Base-by-base conservation (phyloP, 92 coral and sea anemone genomes). In the Scolanthus callimorphus region DNA sequence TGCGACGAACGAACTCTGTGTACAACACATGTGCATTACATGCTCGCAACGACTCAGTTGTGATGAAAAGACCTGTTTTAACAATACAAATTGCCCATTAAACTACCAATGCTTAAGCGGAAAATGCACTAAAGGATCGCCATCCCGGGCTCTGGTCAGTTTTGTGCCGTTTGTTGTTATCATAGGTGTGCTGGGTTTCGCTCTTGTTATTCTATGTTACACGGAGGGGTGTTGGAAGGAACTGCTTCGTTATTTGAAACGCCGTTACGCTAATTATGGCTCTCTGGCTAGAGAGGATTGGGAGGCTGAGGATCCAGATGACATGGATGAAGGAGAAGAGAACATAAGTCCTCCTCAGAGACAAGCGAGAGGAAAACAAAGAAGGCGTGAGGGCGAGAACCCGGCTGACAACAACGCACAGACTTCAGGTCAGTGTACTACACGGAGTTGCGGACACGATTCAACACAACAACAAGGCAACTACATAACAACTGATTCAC, bases 191-290 rank as follows among this genome's bases (percentile, higher is more conserved):
- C 31, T 68, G 4, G 75, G 75, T 10, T 68, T 68, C 30, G 75
- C 75, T 27, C 34, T 68, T 6, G 9, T 68, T 3, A 49, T 68
- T 2, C 75, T 68, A 23, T 68, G 75, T 22, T 68, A 68, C 75
- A 68, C 75, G 2, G 75, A 68, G 56, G 75, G 75, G 3, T 68
- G 75, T 26, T 68, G 75, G 75, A 68, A 57, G 25, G 75, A 68
- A 49, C 15, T 68, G 17, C 46, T 56, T 3, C 15, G 27, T 1
- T 57, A 56, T 57, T 17, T 68, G 13, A 68, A 57, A 24, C 24
- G 75, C 8, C 37, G 48, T 41, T 56, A 28, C 31, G 63, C 64
- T 0, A 51, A 61, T 20, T 68, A 68, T 31, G 75, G 75, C 15
- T 54, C 44, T 3, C 27, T 68, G 4, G 75, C 75, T 9, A 19